A percentile compares a stretch with the other conserved stretches of the same genome.
phyloP scores from a whole-genome alignment of 2,888 invertebrate genomes.

The Drosophila setosimentum region DNA sequence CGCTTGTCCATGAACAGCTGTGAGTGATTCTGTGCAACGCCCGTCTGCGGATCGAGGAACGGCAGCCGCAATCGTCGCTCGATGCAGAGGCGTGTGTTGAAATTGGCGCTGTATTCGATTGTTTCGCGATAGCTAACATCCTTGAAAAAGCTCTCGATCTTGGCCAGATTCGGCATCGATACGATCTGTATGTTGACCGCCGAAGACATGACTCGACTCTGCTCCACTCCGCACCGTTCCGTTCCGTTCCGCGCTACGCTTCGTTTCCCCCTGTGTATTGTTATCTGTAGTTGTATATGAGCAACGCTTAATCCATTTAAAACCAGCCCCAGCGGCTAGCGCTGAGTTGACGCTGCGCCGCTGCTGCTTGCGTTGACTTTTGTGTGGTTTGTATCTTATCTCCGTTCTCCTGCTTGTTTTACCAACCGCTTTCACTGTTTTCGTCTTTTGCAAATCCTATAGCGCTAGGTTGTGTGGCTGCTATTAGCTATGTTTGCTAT shows the following conservation, averaged over 20 bases:
- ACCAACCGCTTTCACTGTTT: constrained; percentile 61
- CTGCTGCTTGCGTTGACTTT: constrained; percentile 56
- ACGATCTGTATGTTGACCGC: constrained; percentile 89
- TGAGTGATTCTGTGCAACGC: constrained; percentile 97
- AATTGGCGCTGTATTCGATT: constrained; percentile 96
- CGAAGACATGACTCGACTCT: constrained; percentile 84
- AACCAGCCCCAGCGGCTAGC: constrained; percentile 61
- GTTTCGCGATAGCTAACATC: constrained; percentile 96
- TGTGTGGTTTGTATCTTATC: constrained; percentile 57
- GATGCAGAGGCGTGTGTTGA: constrained; percentile 95
- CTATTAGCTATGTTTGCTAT: constrained; percentile 48
- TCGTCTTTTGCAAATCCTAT: constrained; percentile 63
- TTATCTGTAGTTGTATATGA: constrained; percentile 44
- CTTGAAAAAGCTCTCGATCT: constrained; percentile 93
- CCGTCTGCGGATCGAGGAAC: constrained; percentile 98
- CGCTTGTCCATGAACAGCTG: constrained; percentile 94
- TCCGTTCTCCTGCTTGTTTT: constrained; percentile 48
- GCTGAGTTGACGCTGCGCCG: constrained; percentile 59
- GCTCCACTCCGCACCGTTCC: constrained; percentile 14
- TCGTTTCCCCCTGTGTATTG: constrained; percentile 38
- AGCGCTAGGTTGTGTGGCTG: constrained; percentile 55
- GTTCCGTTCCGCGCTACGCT: constrained; percentile 17
- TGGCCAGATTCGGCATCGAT: constrained; percentile 89
- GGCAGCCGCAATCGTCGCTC: constrained; percentile 96
- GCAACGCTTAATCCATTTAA: constrained; percentile 63